phyloP scores from a whole-genome alignment of 2,797 vertebrate species.

The Geotrypetes seraphini region DNA sequence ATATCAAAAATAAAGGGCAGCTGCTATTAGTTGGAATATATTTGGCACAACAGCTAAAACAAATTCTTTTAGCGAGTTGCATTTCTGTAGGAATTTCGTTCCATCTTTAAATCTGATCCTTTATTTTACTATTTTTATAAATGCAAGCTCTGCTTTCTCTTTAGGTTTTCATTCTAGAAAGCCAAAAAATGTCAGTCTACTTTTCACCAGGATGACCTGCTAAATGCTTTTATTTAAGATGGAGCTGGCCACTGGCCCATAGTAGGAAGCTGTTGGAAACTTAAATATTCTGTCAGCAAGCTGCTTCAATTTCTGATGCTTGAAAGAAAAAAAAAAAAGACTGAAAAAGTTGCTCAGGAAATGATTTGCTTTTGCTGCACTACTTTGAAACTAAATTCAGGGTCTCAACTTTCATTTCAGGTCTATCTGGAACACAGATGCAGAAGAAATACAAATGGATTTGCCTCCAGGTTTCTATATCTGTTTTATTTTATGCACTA shows the following conservation, averaged over 20 bases:
- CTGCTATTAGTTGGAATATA: too few relatives aligned
- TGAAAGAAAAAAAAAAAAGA: not conserved
- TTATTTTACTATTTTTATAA: too few relatives aligned
- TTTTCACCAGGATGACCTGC: too few relatives aligned
- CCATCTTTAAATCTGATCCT: too few relatives aligned
- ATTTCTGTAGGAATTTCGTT: too few relatives aligned
- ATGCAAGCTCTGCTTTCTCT: too few relatives aligned
- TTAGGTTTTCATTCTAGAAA: constrained; percentile 6
- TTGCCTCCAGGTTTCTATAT: constrained; percentile 2
- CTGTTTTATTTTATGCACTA: constrained; percentile 13
- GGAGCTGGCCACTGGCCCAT: constrained; percentile 1
- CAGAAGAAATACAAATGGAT: constrained; percentile 7
- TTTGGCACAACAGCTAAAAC: too few relatives aligned
- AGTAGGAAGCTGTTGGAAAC: not conserved
- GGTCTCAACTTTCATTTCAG: too few relatives aligned
- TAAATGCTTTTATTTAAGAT: constrained; percentile 13
- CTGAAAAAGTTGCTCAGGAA: not conserved
- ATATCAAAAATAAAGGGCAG: too few relatives aligned
- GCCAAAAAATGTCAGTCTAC: constrained; percentile 9
- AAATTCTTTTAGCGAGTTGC: too few relatives aligned
- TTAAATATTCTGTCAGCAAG: not conserved
- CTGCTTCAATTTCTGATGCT: not conserved
- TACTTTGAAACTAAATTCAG: too few relatives aligned
- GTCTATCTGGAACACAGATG: not conserved
- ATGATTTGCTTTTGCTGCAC: not conserved